phyloP scores from a whole-genome alignment of 2,113 vertebrate species.

The Typhlomys cinereus region DNA sequence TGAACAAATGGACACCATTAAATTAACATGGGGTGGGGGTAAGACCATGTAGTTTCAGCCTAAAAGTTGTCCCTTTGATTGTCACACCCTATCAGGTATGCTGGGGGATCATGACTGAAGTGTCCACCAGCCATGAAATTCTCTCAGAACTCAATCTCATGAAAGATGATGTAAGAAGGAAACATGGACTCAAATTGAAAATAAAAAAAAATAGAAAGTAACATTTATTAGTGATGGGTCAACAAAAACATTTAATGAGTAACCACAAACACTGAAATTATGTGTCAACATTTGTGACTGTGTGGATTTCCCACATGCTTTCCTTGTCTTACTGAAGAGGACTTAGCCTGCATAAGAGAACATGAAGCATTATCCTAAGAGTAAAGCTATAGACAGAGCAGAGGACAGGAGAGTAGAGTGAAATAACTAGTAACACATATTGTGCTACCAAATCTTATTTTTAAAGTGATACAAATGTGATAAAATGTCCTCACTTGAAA shows the following conservation, averaged over 20 bases:
- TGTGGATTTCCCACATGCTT: neutral
- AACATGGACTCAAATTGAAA: neutral
- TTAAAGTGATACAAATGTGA: neutral
- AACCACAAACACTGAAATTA: neutral
- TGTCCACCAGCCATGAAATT: neutral
- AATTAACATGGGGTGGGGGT: neutral
- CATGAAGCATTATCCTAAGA: neutral
- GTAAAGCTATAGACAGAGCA: too few relatives aligned
- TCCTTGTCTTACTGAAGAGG: neutral
- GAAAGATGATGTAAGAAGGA: neutral
- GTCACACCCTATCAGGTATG: neutral
- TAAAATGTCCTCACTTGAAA: neutral
- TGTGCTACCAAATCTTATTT: neutral
- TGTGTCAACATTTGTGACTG: neutral
- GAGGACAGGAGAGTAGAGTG: neutral
- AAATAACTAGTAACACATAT: neutral
- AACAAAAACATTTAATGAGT: neutral
- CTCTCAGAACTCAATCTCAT: neutral
- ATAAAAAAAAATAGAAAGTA: slow-evolving; percentile 24
- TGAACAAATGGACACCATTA: neutral
- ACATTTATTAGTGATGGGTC: neutral
- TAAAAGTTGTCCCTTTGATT: too few relatives aligned
- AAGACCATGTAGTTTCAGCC: neutral
- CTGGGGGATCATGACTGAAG: neutral
- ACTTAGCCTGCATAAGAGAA: neutral